Evolutionary conservation across 2,113 vertebrate species (phyloP).

Genomic region (Chlorodrepanis virens): DNA sequence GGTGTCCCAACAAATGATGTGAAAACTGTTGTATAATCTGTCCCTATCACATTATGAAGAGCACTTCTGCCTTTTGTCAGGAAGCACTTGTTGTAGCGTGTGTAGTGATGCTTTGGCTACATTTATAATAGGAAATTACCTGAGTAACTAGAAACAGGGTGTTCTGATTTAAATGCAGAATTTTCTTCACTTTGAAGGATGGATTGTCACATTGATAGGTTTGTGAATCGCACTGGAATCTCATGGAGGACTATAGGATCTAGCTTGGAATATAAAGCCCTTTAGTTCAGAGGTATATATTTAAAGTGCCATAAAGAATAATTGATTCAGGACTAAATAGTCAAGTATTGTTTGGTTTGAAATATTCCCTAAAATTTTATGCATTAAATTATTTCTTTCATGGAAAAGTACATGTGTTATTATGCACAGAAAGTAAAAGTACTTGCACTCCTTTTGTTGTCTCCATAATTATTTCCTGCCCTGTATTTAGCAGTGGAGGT

Average conservation of each 20-base stretch:
- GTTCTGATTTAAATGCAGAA: neutral
- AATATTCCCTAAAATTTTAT: neutral
- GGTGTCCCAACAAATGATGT: neutral
- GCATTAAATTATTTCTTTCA: neutral
- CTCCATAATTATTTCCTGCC: neutral
- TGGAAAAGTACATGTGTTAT: neutral
- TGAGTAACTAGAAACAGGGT: neutral
- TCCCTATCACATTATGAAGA: neutral
- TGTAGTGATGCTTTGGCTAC: neutral
- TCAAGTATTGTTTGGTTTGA: neutral
- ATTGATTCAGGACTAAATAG: neutral
- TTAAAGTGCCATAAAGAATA: neutral
- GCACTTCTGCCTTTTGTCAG: neutral
- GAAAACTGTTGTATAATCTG: neutral
- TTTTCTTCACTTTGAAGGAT: neutral
- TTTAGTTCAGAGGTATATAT: neutral
- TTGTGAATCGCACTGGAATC: neutral
- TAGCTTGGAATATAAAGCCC: neutral
- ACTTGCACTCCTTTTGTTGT: neutral
- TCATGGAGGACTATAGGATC: neutral
- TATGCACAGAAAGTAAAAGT: neutral
- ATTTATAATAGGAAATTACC: neutral
- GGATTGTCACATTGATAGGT: neutral
- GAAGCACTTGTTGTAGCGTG: neutral
- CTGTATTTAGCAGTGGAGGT: neutral